These are phyloP conservation scores for Quadroppia sp. DNA, from an alignment of 2,888 invertebrate genomes.

Conservation along the genomic window DNA sequence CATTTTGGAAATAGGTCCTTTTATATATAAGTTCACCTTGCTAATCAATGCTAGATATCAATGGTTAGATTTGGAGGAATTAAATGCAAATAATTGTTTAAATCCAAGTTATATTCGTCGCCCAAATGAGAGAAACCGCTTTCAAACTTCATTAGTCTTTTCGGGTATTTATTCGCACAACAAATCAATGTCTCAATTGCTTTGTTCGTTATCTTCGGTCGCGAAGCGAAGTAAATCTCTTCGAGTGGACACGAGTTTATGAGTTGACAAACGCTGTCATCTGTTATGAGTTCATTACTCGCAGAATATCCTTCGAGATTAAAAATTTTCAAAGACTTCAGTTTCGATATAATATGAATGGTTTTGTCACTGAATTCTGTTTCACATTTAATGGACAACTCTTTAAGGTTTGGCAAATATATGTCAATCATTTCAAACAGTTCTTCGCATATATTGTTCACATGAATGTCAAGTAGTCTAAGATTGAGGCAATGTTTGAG, in stretches of 20 bases:
- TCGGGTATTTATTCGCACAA: background rate
- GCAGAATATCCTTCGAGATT: background rate
- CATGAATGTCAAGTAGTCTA: background rate
- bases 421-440: background rate
- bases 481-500: background rate
- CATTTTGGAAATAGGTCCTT: no score
- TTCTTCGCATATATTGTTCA: background rate
- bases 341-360: background rate
- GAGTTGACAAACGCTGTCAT: constrained; percentile 9
- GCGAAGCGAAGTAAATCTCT: background rate
- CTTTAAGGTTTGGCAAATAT: background rate
- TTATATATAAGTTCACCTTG: no score
- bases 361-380: background rate
- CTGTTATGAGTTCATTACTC: background rate
- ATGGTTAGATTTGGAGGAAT: background rate
- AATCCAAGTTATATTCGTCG: background rate
- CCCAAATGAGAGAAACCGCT: background rate
- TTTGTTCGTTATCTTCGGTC: background rate
- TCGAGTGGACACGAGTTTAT: background rate
- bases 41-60: no score
- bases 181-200: background rate
- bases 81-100: background rate
- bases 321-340: background rate
- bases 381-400: background rate
- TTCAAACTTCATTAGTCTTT: background rate